Evolutionary conservation across 2,888 invertebrate genomes (phyloP), one percentile per base, ranked within the genome.

Genomic region (Pyrochroa serraticornis): DNA sequence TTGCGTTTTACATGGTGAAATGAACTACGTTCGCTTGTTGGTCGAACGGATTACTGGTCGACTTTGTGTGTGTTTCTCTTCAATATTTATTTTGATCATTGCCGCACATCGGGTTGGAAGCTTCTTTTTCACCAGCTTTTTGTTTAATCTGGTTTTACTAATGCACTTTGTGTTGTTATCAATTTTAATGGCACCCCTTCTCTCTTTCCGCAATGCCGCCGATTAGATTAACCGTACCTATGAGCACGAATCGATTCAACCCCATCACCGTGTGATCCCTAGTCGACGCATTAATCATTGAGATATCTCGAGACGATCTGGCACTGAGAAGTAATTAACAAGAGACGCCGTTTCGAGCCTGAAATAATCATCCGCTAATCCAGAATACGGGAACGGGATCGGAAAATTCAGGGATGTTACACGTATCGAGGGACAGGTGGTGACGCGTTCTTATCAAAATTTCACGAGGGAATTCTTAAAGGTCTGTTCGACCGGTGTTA

Each of bases 1-100:
- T 72, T 71, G 67, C 69, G 68, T 71, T 72, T 69, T 68, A 64
- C 70, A 67, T 68, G 70, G 68, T 68, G 69, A 67, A 68, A 68
- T 67, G 67, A 65, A 68, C 69, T 65, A 67, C 64, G 60, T 64
- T 61, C 63, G 64, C 63, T 68, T 60, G 64, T 64, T 66, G 62
- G 66, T 62, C 67, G 64, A 64, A 61, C 67, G 66, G 70, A 71
- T 71, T 67, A 70, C 68, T 70, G 65, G 65, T 50, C 63, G 67
- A 54, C 66, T 71, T 68, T 69, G 68, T 67, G 64, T 68, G 65
- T 60, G 67, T 67, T 69, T 64, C 62, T 60, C 63, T 63, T 33
- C 64, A 66, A 62, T 66, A 64, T 67, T 68, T 68, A 64, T 63
- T 70, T 70, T 62, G 67, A 63, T 63, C 51, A 42, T 55, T 59